Base-by-base conservation (phyloP, 2,888 invertebrate species). In the Dendrolimus pini region DNA sequence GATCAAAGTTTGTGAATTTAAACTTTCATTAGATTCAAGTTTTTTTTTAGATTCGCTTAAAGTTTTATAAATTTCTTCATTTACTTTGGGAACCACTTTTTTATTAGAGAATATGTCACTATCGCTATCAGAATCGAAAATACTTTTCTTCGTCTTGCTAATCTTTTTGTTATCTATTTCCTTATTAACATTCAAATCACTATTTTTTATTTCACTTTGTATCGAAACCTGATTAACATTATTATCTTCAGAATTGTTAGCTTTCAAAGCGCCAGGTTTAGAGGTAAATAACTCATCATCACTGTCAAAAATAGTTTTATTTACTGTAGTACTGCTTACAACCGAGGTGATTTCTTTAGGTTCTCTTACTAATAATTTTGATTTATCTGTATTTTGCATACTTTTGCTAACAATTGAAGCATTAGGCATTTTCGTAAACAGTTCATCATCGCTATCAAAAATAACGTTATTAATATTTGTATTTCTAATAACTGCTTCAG, bases 51-150 rank as follows among this genome's bases (percentile, higher is more conserved):
- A 7, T 54, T 53, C 52, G 12, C 30, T 56, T 7, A 54, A 42
- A 55, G 59, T 68, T 60, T 47, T 8, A 12, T 0, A 47, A 47
- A 12, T 12, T 10, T 3, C 12, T 9, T 47, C 12, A 47, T 30
- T 30, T 7, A 12, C 12, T 47, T 47, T 47, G 9, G 12, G 9
- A 47, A 9, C 47, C 1, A 47, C 47, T 47, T 47, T 47, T 47
- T 30, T 30, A 30, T 0, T 30, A 30, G 70, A 65, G 64, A 82
- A 82, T 54, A 81, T 64, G 58, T 80, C 82, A 59, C 74, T 77
- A 58, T 81, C 79, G 55, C 74, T 78, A 55, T 79, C 77, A 41
- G 75, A 74, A 68, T 75, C 78, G 62, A 82, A 82, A 60, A 80
- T 65, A 65, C 71, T 74, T 63, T 68, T 77, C 10, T 12, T 54